These are phyloP conservation scores for Lophura nycthemera DNA, from an alignment of 2,113 vertebrate species.

Conservation along the genomic window DNA sequence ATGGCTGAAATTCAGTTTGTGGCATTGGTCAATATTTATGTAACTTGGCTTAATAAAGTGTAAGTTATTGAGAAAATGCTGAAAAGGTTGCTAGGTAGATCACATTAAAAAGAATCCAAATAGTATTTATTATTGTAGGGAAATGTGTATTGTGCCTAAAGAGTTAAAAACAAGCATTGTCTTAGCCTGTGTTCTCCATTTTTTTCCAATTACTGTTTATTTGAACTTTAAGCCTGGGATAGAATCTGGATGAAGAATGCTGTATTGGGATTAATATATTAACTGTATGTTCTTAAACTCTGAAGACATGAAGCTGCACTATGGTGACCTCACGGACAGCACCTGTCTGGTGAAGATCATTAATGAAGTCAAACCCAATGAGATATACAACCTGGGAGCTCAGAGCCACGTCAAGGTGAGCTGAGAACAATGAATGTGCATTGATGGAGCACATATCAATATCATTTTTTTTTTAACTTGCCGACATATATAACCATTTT, in stretches of 20 bases:
- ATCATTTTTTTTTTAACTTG: not conserved
- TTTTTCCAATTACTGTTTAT: not conserved
- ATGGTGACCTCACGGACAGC: constrained; percentile 97
- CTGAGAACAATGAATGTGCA: not conserved
- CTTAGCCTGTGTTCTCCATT: not conserved
- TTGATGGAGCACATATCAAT: not conserved
- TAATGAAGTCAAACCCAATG: constrained; percentile 92
- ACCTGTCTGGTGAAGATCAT: constrained; percentile 99
- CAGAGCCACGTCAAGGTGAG: constrained; percentile 98
- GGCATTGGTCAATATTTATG: not conserved
- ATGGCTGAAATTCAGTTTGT: not conserved
- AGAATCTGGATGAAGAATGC: not conserved
- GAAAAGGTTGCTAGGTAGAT: not conserved
- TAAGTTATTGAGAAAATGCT: not conserved
- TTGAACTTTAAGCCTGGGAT: not conserved
- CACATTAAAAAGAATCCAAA: not conserved
- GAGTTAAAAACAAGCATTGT: not conserved
- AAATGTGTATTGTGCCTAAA: not conserved
- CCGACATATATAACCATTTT: not conserved
- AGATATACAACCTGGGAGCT: constrained; percentile 97
- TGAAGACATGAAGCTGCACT: constrained; percentile 97
- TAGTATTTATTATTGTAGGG: not conserved
- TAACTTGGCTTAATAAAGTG: not conserved
- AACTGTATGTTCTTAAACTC: constrained; percentile 53
- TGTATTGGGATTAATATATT: not conserved